phyloP scores from a whole-genome alignment of 2,797 vertebrate species.

The Nannoperca australis region DNA sequence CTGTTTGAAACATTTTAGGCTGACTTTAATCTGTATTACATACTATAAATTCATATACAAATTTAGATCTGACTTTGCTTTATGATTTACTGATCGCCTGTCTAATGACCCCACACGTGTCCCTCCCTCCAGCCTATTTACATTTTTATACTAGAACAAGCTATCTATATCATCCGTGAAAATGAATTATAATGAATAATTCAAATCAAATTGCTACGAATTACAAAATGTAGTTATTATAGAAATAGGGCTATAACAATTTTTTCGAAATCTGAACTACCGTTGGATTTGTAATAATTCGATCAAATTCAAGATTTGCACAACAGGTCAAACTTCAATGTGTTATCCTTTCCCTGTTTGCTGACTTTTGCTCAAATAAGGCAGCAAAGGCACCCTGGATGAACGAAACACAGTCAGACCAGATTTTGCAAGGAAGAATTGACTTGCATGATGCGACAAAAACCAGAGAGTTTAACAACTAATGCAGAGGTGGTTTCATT shows the following conservation, averaged over 20 bases:
- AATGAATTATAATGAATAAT: too few relatives aligned
- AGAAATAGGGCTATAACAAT: neutral
- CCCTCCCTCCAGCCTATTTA: too few relatives aligned
- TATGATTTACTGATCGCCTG: neutral
- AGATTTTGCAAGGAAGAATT: too few relatives aligned
- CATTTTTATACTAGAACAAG: too few relatives aligned
- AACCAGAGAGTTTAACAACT: neutral
- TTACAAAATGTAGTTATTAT: neutral
- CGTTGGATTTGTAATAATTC: neutral
- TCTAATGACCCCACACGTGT: neutral
- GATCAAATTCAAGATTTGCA: neutral
- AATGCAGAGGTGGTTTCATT: neutral
- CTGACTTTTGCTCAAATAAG: neutral
- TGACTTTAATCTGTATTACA: neutral
- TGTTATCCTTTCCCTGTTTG: too few relatives aligned
- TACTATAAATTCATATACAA: conserved; percentile 1
- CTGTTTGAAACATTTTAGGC: conserved; percentile 9
- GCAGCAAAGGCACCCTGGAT: too few relatives aligned
- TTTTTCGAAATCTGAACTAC: neutral
- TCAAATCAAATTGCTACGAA: neutral
- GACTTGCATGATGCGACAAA: too few relatives aligned
- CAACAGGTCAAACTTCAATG: too few relatives aligned
- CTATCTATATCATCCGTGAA: neutral
- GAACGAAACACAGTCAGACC: too few relatives aligned
- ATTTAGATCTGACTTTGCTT: conserved; percentile 2